phyloP scores from a whole-genome alignment of 2,113 vertebrate species.

The Mungos mungo region DNA sequence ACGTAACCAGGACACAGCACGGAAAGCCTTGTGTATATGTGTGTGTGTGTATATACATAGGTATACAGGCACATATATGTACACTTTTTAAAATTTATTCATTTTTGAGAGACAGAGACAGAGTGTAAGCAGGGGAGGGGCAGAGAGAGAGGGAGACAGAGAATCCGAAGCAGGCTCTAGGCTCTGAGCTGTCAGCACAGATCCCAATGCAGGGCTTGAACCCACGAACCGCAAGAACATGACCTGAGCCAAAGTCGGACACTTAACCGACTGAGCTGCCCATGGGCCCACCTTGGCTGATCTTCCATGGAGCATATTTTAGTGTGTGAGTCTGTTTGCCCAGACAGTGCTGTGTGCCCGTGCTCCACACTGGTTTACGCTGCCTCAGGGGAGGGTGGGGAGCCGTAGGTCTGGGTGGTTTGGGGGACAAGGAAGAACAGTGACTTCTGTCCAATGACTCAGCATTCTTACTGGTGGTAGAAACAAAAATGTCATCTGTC shows the following conservation, averaged over 20 bases:
- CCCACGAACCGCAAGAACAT: no score
- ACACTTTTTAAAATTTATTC: no score
- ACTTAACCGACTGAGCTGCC: no score
- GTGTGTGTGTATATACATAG: not conserved
- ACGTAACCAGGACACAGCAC: accelerated
- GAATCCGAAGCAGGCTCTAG: no score
- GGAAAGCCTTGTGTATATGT: accelerated
- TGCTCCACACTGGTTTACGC: not conserved
- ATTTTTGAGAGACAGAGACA: no score
- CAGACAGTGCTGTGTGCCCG: accelerated
- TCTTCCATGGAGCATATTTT: not conserved
- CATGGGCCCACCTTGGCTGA: no score
- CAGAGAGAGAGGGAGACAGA: no score
- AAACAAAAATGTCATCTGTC: not conserved
- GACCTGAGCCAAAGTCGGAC: no score
- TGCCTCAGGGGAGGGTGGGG: not conserved
- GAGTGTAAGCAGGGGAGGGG: no score
- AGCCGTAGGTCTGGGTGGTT: not conserved
- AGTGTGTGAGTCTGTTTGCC: not conserved
- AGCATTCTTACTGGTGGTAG: not conserved
- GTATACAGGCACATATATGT: accelerated
- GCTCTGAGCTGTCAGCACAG: no score
- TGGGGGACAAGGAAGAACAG: not conserved
- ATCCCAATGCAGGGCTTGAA: no score
- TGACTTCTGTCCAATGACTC: not conserved